phyloP scores from a whole-genome alignment of 2,797 vertebrate genomes.

The Anguilla pacifica region DNA sequence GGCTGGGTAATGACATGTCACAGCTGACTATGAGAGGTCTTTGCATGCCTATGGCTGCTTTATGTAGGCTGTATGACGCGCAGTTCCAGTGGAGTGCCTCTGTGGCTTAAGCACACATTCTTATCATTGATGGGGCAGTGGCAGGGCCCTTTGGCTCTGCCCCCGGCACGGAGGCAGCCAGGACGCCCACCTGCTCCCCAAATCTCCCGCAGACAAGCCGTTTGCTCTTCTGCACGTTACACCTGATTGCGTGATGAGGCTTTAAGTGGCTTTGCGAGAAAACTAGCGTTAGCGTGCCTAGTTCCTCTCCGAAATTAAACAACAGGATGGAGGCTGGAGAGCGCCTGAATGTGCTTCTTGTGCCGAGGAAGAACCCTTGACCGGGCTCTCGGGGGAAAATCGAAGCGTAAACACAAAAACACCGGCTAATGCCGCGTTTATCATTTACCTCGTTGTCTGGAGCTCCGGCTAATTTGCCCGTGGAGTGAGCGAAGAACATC shows the following conservation, averaged over 20 bases:
- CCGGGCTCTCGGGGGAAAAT: not conserved
- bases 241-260: not conserved
- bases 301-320: not conserved
- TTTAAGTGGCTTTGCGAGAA: not conserved
- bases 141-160: not conserved
- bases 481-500: constrained; percentile 26
- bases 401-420: constrained; percentile 34
- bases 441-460: not conserved
- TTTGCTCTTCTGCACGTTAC: not conserved
- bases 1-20: no score
- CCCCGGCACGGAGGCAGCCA: not conserved
- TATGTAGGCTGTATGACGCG: not conserved
- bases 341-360: not conserved
- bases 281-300: not conserved
- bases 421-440: not conserved
- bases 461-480: not conserved
- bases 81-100: not conserved
- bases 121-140: not conserved
- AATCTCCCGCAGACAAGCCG: not conserved
- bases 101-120: not conserved
- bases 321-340: not conserved
- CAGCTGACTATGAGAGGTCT: not conserved
- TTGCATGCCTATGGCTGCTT: not conserved
- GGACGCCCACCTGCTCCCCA: not conserved
- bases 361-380: not conserved